Conservation (phyloP, 2,888 invertebrate species). For the Mantis religiosa region DNA sequence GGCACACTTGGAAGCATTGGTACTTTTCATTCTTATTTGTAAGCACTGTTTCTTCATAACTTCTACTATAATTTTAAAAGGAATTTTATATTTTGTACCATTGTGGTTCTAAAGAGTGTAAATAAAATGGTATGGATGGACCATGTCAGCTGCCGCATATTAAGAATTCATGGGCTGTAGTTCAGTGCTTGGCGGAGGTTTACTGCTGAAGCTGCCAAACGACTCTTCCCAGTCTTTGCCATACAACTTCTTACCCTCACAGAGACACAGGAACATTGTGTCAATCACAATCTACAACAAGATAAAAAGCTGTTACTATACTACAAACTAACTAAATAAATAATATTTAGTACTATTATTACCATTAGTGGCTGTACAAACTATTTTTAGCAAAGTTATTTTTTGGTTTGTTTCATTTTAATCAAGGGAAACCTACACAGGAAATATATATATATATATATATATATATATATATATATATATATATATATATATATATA, state of each 20-base stretch:
- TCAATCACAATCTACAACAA: conserved; percentile 81
- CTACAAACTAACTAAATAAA: no score
- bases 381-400: no score
- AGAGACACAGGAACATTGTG: conserved; percentile 88
- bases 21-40: neutral
- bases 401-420: no score
- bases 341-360: no score
- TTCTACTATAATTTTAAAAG: neutral
- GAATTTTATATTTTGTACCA: neutral
- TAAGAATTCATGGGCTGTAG: neutral
- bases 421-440: no score
- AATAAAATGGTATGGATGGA: neutral
- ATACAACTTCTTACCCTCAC: conserved; percentile 84
- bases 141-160: neutral
- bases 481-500: no score
- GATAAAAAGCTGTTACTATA: neutral
- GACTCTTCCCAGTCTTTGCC: conserved; percentile 44
- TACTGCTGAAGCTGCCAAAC: neutral
- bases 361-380: no score
- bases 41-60: neutral
- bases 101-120: neutral
- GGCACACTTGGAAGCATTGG: neutral
- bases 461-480: no score
- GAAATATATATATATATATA: no score
- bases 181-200: neutral